These are phyloP conservation scores for Recurvirostra avosetta DNA, from an alignment of 2,113 vertebrate genomes.

Conservation along the genomic window DNA sequence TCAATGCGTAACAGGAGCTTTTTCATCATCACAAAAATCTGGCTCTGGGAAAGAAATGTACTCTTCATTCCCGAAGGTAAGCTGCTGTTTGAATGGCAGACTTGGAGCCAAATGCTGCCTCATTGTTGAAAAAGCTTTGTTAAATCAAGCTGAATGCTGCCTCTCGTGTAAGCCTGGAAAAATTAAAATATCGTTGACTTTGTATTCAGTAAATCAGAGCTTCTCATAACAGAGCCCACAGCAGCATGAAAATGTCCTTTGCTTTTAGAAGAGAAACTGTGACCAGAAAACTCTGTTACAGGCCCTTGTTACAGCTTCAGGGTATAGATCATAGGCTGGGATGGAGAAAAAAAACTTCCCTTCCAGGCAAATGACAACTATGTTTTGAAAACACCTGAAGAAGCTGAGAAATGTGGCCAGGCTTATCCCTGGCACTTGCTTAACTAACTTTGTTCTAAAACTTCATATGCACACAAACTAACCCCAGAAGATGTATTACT, in stretches of 20 bases:
- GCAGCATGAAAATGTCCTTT: not conserved
- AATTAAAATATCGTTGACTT: not conserved
- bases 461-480: not conserved
- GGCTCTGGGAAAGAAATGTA: slow-evolving; percentile 10
- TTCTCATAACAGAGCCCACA: not conserved
- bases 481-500: not conserved
- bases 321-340: not conserved
- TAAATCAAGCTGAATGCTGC: slow-evolving; percentile 13
- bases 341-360: not conserved
- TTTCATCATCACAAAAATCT: slow-evolving; percentile 16
- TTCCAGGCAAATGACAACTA: not conserved
- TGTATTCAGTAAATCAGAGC: not conserved
- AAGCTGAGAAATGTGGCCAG: not conserved
- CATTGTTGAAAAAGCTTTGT: not conserved
- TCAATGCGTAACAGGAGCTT: slow-evolving; percentile 18
- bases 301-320: not conserved
- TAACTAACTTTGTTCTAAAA: not conserved
- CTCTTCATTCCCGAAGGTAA: slow-evolving; percentile 32
- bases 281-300: not conserved
- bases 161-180: not conserved
- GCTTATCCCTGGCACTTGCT: not conserved
- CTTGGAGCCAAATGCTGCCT: not conserved
- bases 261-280: not conserved
- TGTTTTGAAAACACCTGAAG: not conserved
- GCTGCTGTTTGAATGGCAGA: slow-evolving; percentile 15